Evolutionary conservation across 2,113 vertebrate genomes (phyloP), one percentile per base, ranked within the genome.

Genomic region (Hydropotes inermis): DNA sequence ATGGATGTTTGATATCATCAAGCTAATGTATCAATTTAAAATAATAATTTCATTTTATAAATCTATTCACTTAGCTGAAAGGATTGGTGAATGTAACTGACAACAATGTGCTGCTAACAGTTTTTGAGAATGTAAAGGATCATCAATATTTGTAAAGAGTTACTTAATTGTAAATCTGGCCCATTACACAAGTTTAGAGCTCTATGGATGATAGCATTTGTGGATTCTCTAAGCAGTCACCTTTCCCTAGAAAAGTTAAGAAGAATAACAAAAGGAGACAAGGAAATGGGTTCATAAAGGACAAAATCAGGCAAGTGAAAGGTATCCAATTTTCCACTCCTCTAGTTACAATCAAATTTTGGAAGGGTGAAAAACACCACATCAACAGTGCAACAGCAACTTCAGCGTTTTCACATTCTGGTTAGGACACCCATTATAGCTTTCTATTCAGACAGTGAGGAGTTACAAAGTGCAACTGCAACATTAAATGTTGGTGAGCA

Each of bases 241-340:
- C 88, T 96, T 96, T 50, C 70, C 88, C 57, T 70, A 82, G 64
- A 85, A 86, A 97, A 97, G 93, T 93, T 87, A 89, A 45, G 55
- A 87, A 94, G 87, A 84, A 95, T 93, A 94, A 97, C 87, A 47
- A 96, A 43, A 92, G 43, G 89, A 97, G 39, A 86, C 74, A 93
- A 30, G 28, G 86, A 92, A 87, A 98, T 55, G 95, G 96, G 86
- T 78, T 89, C 91, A 86, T 2, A 60, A 93, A 97, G 94, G 58
- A 94, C 89, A 90, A 97, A 89, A 85, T 89, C 92, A 94, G 89
- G 87, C 91, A 97, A 97, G 87, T 96, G 95, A 97, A 97, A 97
- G 93, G 91, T 76, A 97, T 98, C 84, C 84, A 97, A 98, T 98
- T 98, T 98, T 97, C 98, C 92, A 96, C 97, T 98, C 47, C 54